Base-by-base conservation (phyloP, 2,888 invertebrate genomes). In the Leucophora obtusa region DNA sequence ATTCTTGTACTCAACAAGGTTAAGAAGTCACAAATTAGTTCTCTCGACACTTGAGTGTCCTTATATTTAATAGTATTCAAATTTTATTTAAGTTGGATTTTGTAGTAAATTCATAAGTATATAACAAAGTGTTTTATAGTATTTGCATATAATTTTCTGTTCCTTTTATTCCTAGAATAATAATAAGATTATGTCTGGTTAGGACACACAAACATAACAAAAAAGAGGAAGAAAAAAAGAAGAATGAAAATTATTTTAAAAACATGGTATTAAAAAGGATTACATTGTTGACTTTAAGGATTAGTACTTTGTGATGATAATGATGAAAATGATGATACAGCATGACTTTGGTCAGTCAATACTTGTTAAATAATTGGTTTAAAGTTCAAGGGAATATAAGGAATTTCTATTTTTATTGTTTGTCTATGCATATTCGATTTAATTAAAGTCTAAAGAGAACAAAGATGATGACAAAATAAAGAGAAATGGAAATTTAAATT, bases 221-320 rank as follows among this genome's bases (percentile, higher is more conserved):
- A 28, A 35, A 53, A 66, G 35, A 54, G 21, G 38, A 66, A 58
- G 33, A 14, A 18, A 15, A 43, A 38, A 66, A 66, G 38, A 66
- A 58, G 33, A 14, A 18, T 15, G 24, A 38, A 66, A 66, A 54
- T 66, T 38, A 70, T 81, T 73, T 73, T 59, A 73, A 62, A 66
- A 58, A 70, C 72, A 70, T 60, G 73, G 77, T 33, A 58, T 77
- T 77, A 73, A 24, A 51, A 66, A 70, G 65, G 70, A 77, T 81
- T 74, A 81, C 73, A 81, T 74, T 81, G 81, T 77, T 81, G 81
- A 77, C 77, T 81, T 77, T 68, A 24, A 33, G 73, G 73, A 74
- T 81, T 77, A 77, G 54, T 65, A 53, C 15, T 47, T 59, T 77
- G 38, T 71, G 54, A 60, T 66, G 63, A 51, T 51, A 51, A 51